Evolutionary conservation across 2,797 vertebrate species (phyloP).

Genomic region (Melanotaenia maccullochi): DNA sequence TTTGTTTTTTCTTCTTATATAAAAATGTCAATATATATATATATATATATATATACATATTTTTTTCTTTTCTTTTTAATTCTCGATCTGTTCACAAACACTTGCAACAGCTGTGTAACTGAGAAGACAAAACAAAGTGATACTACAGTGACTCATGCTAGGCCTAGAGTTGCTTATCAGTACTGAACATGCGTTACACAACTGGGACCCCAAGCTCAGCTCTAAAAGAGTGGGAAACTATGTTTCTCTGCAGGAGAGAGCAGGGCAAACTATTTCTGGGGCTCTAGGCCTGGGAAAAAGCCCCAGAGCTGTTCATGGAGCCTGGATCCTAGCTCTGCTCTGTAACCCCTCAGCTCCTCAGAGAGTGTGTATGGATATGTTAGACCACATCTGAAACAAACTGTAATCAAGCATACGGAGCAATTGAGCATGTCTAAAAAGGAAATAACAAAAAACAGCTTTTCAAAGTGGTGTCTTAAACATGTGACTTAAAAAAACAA

Average conservation of each 20-base stretch:
- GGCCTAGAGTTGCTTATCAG: slow-evolving; percentile 33
- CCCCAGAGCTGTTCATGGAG: slow-evolving; percentile 50
- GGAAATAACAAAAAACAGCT: slow-evolving; percentile 27
- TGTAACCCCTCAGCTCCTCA: slow-evolving; percentile 65
- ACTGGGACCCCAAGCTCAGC: slow-evolving; percentile 57
- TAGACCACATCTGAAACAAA: slow-evolving; percentile 62
- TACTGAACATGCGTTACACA: slow-evolving; percentile 43
- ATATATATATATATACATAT: too few relatives aligned
- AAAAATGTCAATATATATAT: neutral
- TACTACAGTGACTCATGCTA: slow-evolving; percentile 14
- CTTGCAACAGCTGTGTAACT: neutral
- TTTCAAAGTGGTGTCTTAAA: slow-evolving; percentile 17
- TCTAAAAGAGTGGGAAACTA: slow-evolving; percentile 69
- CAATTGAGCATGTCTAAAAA: slow-evolving; percentile 59
- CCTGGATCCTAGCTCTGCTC: slow-evolving; percentile 60
- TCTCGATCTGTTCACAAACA: neutral
- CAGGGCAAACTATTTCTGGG: slow-evolving; percentile 78
- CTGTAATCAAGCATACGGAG: slow-evolving; percentile 35
- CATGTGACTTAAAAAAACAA: neutral
- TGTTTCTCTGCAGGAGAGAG: slow-evolving; percentile 53
- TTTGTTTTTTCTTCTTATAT: neutral
- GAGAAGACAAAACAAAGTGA: slow-evolving; percentile 1
- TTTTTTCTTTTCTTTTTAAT: too few relatives aligned
- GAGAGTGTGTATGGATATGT: slow-evolving; percentile 56
- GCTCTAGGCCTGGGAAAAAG: slow-evolving; percentile 79